Percentiles rank a stretch among this genome's conserved stretches.
Conservation (phyloP, 2,797 vertebrate species). For the Dermochelys coriacea region DNA sequence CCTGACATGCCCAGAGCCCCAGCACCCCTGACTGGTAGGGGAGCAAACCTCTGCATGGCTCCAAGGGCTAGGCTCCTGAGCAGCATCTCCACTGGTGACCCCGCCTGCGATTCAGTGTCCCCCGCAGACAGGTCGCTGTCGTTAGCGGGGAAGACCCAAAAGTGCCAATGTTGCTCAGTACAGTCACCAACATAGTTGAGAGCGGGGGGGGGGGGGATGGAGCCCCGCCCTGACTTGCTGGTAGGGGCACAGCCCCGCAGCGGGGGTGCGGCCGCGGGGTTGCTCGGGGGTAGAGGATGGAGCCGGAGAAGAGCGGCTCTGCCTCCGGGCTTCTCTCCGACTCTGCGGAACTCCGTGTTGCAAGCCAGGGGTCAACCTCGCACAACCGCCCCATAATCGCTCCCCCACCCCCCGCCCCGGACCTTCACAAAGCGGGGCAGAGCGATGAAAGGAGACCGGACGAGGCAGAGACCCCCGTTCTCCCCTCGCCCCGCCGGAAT, state of each 20-base stretch:
- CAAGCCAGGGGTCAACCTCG: not conserved
- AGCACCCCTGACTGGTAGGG: not conserved
- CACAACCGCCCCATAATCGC: not conserved
- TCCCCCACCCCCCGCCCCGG: too few species aligned
- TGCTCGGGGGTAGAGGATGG: too few species aligned
- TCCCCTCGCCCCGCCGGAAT: too few species aligned
- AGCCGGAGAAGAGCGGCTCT: not conserved
- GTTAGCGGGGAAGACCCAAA: not conserved
- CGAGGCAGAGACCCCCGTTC: too few species aligned
- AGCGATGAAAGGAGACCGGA: not conserved
- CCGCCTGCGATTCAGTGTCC: not conserved
- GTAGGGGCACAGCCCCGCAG: not conserved
- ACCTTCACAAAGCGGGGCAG: too few species aligned
- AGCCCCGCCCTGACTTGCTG: not conserved
- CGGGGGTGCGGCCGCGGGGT: too few species aligned
- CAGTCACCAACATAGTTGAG: not conserved
- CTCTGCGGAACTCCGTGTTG: too few species aligned
- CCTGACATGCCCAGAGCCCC: conserved; percentile 25
- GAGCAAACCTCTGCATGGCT: conserved; percentile 48
- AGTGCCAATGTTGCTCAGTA: not conserved
- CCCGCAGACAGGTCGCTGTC: not conserved
- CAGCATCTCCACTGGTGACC: conserved; percentile 27
- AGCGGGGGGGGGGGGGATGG: not conserved
- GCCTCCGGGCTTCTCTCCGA: too few species aligned
- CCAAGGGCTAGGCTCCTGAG: not conserved